Percentiles rank a stretch among this genome's conserved stretches.
phyloP scores from a whole-genome alignment of 2,888 invertebrate genomes.

The Micropterix aruncella region DNA sequence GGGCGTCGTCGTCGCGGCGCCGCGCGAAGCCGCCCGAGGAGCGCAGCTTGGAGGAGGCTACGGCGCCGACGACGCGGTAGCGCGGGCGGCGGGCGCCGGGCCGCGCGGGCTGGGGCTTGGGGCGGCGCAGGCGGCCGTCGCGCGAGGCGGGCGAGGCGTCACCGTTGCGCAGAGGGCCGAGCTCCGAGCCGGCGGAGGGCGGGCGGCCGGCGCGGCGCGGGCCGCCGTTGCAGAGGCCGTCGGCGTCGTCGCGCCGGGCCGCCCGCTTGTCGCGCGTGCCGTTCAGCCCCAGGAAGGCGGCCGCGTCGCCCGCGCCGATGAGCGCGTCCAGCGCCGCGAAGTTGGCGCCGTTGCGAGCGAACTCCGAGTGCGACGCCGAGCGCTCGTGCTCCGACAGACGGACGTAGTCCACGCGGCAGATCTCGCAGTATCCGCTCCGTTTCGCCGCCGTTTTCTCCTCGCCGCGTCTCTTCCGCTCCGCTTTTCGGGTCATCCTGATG shows the following conservation, averaged over 20 bases:
- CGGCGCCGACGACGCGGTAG: conserved; percentile 59
- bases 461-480: conserved; percentile 31
- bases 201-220: conserved; percentile 18
- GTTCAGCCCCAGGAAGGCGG: conserved; percentile 50
- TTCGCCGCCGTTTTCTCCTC: conserved; percentile 27
- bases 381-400: conserved; percentile 56
- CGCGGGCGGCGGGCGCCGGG: conserved; percentile 33
- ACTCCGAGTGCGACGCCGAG: conserved; percentile 58
- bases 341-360: conserved; percentile 59
- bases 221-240: conserved; percentile 26
- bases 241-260: no score
- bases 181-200: no score
- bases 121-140: conserved; percentile 25
- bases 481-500: conserved; percentile 41
- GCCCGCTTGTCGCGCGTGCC: no score
- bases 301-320: conserved; percentile 51
- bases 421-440: conserved; percentile 62
- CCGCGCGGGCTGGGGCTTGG: conserved; percentile 14
- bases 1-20: conserved; percentile 34
- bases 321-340: conserved; percentile 61
- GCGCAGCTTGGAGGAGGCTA: conserved; percentile 50
- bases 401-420: conserved; percentile 62
- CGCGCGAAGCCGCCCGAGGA: conserved; percentile 39
- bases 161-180: conserved; percentile 29
- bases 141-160: conserved; percentile 21